These are phyloP conservation scores for Lethenteron camtschaticum DNA, from an alignment of 2,113 vertebrate genomes.

Conservation along the genomic window DNA sequence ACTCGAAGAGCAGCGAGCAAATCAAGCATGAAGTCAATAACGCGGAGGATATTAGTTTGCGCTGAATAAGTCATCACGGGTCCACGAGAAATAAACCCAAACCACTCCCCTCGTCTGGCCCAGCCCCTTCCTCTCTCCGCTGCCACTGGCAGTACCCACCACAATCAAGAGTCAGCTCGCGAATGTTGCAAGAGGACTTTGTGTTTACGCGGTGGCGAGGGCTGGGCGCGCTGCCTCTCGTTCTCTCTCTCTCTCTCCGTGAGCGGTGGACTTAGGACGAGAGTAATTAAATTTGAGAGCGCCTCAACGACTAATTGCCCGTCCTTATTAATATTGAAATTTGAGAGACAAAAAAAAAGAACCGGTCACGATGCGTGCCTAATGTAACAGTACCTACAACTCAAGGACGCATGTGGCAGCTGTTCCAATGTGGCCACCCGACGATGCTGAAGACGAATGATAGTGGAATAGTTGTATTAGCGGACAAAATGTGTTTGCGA, in stretches of 20 bases:
- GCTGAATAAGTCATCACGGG: constrained; percentile 6
- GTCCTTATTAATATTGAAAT: constrained; percentile 2
- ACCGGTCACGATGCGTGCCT: neutral
- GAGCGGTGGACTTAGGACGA: neutral
- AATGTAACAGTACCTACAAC: neutral
- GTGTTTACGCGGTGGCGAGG: neutral
- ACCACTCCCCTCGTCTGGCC: no score
- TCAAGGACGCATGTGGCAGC: no score
- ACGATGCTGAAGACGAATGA: constrained; percentile 1
- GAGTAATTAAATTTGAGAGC: constrained; percentile 4
- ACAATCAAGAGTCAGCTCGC: neutral
- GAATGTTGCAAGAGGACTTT: neutral
- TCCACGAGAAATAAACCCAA: neutral
- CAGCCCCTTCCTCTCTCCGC: no score
- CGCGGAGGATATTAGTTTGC: constrained; percentile 5
- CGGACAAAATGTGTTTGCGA: neutral
- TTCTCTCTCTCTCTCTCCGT: no score
- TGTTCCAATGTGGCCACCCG: neutral
- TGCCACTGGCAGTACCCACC: neutral
- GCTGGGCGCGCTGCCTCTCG: neutral
- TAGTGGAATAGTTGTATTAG: neutral
- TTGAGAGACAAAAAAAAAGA: neutral
- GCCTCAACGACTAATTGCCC: constrained; percentile 1
- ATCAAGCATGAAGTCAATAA: constrained; percentile 6
- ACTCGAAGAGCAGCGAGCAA: constrained; percentile 2